These are phyloP conservation scores for Trachelus troglodyta DNA, from an alignment of 2,888 invertebrate species.

Conservation along the genomic window DNA sequence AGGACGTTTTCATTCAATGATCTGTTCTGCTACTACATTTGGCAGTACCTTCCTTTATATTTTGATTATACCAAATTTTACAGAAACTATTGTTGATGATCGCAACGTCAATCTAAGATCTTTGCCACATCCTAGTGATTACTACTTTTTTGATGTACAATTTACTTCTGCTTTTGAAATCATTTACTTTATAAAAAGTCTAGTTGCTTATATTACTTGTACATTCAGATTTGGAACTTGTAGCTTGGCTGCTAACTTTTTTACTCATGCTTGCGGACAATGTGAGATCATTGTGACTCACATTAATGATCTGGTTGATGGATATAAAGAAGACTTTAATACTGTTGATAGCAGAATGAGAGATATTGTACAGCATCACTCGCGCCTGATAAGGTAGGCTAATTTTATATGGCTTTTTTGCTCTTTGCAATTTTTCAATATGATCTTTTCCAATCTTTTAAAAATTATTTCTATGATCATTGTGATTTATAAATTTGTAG, in stretches of 20 bases:
- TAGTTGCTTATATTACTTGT: conserved; percentile 24
- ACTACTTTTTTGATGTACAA: conserved; percentile 43
- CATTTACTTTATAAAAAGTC: conserved; percentile 29
- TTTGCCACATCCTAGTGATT: conserved; percentile 48
- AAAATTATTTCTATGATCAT: background rate
- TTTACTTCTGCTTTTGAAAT: conserved; percentile 38
- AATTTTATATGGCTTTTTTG: background rate
- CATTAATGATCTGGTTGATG: conserved; percentile 23
- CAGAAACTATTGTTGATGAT: conserved; percentile 37
- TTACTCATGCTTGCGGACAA: conserved; percentile 39
- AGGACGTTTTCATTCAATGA: conserved; percentile 49
- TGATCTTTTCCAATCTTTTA: background rate
- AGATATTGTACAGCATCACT: conserved; percentile 30
- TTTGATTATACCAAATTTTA: conserved; percentile 50
- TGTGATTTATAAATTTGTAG: background rate
- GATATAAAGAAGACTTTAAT: background rate
- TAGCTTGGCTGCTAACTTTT: conserved; percentile 35
- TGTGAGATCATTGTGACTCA: conserved; percentile 30
- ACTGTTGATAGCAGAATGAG: conserved; percentile 11
- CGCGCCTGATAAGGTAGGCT: conserved; percentile 34
- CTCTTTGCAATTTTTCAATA: background rate
- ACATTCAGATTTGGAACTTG: conserved; percentile 32
- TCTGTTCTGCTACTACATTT: conserved; percentile 52
- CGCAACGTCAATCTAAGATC: conserved; percentile 48
- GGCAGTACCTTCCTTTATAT: conserved; percentile 59